A percentile compares a stretch with the other conserved stretches of the same genome.
Evolutionary conservation across 2,113 vertebrate species (phyloP).

Genomic region (Calyptomena viridis): DNA sequence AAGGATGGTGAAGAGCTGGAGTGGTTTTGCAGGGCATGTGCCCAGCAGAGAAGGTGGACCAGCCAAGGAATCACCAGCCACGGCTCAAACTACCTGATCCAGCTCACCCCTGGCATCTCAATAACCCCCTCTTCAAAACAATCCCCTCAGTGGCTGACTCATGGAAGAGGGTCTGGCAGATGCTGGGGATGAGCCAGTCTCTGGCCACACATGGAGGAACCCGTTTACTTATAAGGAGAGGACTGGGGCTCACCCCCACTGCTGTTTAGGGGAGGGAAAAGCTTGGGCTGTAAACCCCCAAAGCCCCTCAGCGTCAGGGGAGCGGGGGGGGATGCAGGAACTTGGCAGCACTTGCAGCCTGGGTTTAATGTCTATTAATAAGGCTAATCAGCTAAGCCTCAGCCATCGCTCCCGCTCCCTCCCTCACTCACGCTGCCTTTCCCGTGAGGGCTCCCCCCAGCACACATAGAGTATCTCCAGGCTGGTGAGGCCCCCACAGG

Average conservation of each 20-base stretch:
- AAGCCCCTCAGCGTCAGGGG: not conserved
- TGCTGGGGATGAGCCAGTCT: accelerated
- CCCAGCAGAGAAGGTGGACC: not conserved
- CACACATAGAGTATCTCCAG: not conserved
- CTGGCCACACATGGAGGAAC: accelerated
- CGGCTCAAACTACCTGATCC: not conserved
- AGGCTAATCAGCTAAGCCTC: slow-evolving; percentile 55
- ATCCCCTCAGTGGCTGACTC: not conserved
- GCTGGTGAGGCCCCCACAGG: not conserved
- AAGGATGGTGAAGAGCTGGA: accelerated
- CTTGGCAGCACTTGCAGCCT: not conserved
- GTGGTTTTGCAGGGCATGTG: accelerated
- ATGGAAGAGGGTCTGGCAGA: not conserved
- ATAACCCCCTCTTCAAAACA: not conserved
- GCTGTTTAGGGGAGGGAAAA: not conserved
- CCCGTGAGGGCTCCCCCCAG: not conserved
- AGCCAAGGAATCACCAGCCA: accelerated
- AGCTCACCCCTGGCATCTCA: not conserved
- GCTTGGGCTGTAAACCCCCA: not conserved
- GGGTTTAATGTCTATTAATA: slow-evolving; percentile 67
- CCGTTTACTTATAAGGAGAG: not conserved
- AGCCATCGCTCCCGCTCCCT: not conserved
- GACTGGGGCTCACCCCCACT: not conserved
- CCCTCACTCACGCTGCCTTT: not conserved
- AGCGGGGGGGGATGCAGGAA: not conserved